A percentile compares a stretch with the other conserved stretches of the same genome.
These are phyloP conservation scores for Didymodactylos carnosus DNA, from an alignment of 2,888 invertebrate species.

Conservation along the genomic window DNA sequence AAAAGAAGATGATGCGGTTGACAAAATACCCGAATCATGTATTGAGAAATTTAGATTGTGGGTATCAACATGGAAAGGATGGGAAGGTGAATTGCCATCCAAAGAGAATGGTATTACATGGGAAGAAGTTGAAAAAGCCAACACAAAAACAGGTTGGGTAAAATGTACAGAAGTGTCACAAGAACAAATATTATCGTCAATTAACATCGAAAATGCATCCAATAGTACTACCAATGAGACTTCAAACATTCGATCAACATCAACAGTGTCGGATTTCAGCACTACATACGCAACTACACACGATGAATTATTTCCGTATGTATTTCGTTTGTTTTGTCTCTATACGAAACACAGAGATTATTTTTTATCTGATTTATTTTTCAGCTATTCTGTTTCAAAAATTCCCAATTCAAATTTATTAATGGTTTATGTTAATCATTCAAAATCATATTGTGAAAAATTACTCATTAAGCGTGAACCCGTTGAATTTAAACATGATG, in stretches of 20 bases:
- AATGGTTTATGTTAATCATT: background rate
- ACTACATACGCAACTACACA: too few species aligned
- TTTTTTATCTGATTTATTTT: too few species aligned
- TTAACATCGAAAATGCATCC: too few species aligned
- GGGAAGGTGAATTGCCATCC: background rate
- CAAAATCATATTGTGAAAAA: background rate
- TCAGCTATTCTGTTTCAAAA: background rate
- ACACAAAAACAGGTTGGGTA: background rate
- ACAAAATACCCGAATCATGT: background rate
- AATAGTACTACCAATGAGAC: too few species aligned
- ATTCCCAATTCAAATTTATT: background rate
- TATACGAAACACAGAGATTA: too few species aligned
- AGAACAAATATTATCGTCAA: too few species aligned
- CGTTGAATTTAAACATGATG: background rate
- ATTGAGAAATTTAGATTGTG: background rate
- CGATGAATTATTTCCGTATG: too few species aligned
- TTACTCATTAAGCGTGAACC: background rate
- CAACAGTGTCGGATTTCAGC: too few species aligned
- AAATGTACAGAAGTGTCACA: background rate
- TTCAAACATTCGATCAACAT: too few species aligned
- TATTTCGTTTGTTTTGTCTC: too few species aligned
- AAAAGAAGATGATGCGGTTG: background rate
- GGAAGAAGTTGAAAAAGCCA: background rate
- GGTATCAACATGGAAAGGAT: background rate
- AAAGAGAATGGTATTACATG: background rate